Evolutionary conservation across 2,888 invertebrate species (phyloP), one percentile per base, ranked within the genome.

Genomic region (Periphyllus acericola): DNA sequence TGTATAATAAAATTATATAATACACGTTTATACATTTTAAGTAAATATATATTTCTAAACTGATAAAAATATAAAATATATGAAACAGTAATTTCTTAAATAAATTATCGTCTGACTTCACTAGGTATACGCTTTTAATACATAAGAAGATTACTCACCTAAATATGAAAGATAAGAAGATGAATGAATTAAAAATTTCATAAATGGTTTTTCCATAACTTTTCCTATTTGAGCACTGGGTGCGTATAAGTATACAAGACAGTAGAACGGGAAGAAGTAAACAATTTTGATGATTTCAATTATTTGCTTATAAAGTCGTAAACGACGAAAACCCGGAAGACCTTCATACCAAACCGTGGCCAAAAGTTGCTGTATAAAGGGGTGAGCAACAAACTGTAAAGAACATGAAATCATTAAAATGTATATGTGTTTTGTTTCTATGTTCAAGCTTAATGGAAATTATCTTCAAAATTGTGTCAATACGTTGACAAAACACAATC

Each of bases 291-390:
- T 92, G 72, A 96, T 95, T 89, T 96, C 95, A 72, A 94, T 91
- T 19, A 95, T 93, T 29, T 95, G 94, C 93, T 96, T 96, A 25
- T 66, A 66, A 25, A 87, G 74, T 46, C 46, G 46, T 40, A 81
- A 52, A 66, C 98, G 94, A 21, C 98, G 94, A 92, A 98, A 98
- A 0, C 98, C 98, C 0, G 98, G 98, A 40, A 98, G 94, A 0
- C 98, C 98, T 90, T 98, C 98, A 92, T 98, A 98, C 98, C 98
- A 98, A 90, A 98, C 94, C 0, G 97, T 94, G 0, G 97, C 96
- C 66, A 98, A 92, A 9, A 98, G 93, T 92, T 98, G 98, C 91
- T 98, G 98, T 90, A 98, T 96, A 92, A 97, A 97, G 4, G 98
- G 96, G 92, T 98, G 98, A n/a, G 98, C 96, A 84, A 98, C 97